Conservation (phyloP, 2,113 vertebrate genomes). For the Forbesichthys papilliferus region DNA sequence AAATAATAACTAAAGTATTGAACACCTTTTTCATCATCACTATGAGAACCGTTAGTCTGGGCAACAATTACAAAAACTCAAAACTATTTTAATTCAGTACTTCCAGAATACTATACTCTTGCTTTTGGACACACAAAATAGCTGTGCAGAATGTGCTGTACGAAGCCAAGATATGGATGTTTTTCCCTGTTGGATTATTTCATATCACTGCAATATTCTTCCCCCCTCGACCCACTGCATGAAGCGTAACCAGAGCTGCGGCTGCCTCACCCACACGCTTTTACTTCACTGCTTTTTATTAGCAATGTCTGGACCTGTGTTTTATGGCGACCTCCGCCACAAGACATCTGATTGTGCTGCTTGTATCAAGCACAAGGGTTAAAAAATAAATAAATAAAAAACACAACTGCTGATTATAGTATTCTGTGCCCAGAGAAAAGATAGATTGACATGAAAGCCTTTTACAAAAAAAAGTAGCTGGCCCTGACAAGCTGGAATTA, state of each 20-base stretch:
- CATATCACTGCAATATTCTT: conserved; percentile 46
- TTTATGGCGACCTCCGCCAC: conserved; percentile 47
- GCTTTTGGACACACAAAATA: not conserved
- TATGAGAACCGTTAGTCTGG: too few relatives aligned
- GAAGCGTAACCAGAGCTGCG: conserved; percentile 63
- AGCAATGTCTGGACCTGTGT: conserved; percentile 38
- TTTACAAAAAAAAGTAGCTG: conserved; percentile 33
- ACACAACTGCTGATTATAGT: conserved; percentile 46
- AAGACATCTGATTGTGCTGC: conserved; percentile 50
- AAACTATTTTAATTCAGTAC: too few relatives aligned
- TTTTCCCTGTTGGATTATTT: conserved; percentile 44
- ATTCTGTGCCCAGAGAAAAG: conserved; percentile 15
- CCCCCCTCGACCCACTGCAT: conserved; percentile 41
- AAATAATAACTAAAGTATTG: too few relatives aligned
- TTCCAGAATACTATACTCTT: not conserved
- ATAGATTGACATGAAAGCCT: conserved; percentile 48
- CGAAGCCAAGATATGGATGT: conserved; percentile 9
- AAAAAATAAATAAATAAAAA: conserved; percentile 36
- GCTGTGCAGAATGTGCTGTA: conserved; percentile 28
- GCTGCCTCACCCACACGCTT: conserved; percentile 42
- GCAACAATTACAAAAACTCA: not conserved
- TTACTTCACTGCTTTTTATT: conserved; percentile 51
- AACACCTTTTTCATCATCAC: not conserved
- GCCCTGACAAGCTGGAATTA: conserved; percentile 36
- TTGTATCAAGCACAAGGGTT: conserved; percentile 45